Evolutionary conservation across 1,140 invertebrate species (phyloP).

Genomic region (Diachasma alloeum): DNA sequence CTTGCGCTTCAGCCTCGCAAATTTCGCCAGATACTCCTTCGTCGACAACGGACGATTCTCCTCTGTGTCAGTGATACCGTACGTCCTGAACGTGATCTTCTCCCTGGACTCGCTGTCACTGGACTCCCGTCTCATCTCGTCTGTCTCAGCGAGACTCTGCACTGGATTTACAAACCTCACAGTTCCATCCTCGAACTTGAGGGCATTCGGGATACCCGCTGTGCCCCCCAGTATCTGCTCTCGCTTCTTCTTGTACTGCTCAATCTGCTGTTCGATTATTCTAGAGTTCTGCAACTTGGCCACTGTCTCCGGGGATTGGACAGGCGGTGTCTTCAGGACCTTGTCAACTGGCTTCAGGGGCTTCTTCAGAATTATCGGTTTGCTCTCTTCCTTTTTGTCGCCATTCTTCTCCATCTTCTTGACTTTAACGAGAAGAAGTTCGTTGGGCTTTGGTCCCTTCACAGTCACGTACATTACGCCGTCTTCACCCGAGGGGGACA

Average conservation of each 20-base stretch:
- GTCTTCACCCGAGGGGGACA: slow-evolving; percentile 43
- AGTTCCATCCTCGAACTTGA: slow-evolving; percentile 21
- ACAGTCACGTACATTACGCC: slow-evolving; percentile 64
- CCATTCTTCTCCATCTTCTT: slow-evolving; percentile 60
- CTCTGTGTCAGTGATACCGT: background rate
- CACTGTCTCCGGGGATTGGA: slow-evolving; percentile 38
- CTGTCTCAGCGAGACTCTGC: background rate
- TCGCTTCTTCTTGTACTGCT: slow-evolving; percentile 60
- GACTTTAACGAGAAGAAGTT: slow-evolving; percentile 60
- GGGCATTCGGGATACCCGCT: background rate
- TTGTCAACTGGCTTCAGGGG: slow-evolving; percentile 40
- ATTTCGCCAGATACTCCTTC: slow-evolving; percentile 37
- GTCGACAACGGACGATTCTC: slow-evolving; percentile 35
- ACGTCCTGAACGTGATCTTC: background rate
- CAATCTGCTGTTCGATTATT: slow-evolving; percentile 61
- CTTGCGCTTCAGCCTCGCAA: slow-evolving; percentile 40
- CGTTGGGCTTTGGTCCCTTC: slow-evolving; percentile 59
- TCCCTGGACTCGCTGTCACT: background rate
- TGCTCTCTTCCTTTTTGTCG: slow-evolving; percentile 50
- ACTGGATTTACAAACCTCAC: slow-evolving; percentile 22
- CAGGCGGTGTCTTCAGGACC: slow-evolving; percentile 47
- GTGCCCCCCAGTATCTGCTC: slow-evolving; percentile 55
- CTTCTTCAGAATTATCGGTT: slow-evolving; percentile 30
- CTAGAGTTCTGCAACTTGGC: slow-evolving; percentile 39
- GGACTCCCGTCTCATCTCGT: background rate